Evolutionary conservation across 53 echinoderm and acorn worm genomes (phyloP), one percentile per base, ranked within the genome.

Genomic region (Henricia sp.): DNA sequence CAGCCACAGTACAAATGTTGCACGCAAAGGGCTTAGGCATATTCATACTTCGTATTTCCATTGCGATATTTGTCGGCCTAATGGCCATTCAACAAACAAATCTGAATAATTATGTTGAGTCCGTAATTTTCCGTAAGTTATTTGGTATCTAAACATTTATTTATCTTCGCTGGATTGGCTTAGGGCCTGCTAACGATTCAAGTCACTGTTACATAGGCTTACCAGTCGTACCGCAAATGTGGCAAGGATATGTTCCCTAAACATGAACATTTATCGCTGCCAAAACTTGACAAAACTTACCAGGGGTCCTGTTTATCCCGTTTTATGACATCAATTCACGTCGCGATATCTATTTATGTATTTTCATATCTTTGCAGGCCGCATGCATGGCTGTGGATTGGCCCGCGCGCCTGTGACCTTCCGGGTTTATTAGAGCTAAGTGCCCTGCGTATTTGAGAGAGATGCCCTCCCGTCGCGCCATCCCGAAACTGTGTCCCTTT

Each of bases 401-500:
- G 57, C 3, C 59, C 25, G 76, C 76, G 56, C 59, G 76, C 56
- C 20, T 57, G 40, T 39, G 59, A 76, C 76, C 76, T 58, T 58
- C 39, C 59, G 17, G 57, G 37, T 58, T 41, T 57, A 37, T 76
- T 76, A 76, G 76, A 38, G 76, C 32, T 76, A 76, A 76, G 76
- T 76, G 42, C 76, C 56, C 76, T 57, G 76, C 58, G 42, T 80
- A 63, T 80, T 80, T 64, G 10, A 46, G n/a, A 46, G 78, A 63
- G 63, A 48, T 48, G 43, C 41, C 80, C 80, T 14, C 80, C 80
- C 25, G 80, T 52, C 28, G 80, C 5, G 80, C 35, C 80, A 42
- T 64, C 14, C 80, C 80, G 80, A 80, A 80, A 80, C 80, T 80
- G 80, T 80, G 80, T 80, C 80, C 60, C 64, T 80, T 62, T 64